Conservation (phyloP, 1,140 invertebrate species). For the Bombus polaris region DNA sequence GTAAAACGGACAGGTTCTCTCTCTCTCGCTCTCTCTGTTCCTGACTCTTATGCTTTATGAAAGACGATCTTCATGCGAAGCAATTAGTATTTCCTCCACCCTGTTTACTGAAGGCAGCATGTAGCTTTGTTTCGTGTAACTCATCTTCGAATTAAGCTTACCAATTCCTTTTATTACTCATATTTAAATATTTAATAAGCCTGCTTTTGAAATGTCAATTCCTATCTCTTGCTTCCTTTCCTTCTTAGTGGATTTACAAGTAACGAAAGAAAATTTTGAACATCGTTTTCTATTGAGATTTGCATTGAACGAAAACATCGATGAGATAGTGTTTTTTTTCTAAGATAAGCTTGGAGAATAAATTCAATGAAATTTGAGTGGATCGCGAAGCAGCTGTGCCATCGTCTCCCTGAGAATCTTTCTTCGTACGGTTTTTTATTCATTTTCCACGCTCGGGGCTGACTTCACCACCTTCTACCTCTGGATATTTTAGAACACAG, state of each 20-base stretch:
- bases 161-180: background rate
- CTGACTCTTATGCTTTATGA: conserved; percentile 34
- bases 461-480: conserved; percentile 30
- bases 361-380: conserved; percentile 47
- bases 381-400: conserved; percentile 26
- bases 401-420: conserved; percentile 12
- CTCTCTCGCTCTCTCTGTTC: background rate
- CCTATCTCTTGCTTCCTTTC: background rate
- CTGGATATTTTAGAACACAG: conserved; percentile 16
- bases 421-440: conserved; percentile 24
- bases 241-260: background rate
- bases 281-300: background rate
- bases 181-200: background rate
- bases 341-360: background rate
- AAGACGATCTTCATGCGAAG: background rate
- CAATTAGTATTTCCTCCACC: conserved; percentile 17
- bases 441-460: background rate
- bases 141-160: background rate
- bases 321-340: background rate
- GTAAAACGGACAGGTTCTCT: conserved; percentile 36
- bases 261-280: background rate
- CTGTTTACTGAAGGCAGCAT: background rate
- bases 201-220: background rate
- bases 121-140: background rate
- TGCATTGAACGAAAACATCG: background rate